Evolutionary conservation across 1,140 invertebrate genomes (phyloP).

Genomic region (Andrena cerasifolii): DNA sequence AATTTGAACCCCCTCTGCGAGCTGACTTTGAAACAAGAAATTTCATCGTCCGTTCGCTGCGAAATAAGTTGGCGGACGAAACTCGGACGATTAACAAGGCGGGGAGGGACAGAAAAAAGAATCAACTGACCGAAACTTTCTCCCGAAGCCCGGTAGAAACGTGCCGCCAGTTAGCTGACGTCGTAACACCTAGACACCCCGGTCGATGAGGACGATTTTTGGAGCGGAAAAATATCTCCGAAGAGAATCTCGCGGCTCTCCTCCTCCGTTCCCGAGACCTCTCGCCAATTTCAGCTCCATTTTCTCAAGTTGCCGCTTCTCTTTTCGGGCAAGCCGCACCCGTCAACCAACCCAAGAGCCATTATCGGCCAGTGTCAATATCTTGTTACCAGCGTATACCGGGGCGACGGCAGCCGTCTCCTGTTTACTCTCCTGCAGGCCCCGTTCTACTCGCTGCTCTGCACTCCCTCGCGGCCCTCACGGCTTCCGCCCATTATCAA

Average conservation of each 20-base stretch:
- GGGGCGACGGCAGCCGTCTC: constrained; percentile 70
- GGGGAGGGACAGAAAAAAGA: constrained; percentile 8
- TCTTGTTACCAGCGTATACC: constrained; percentile 74
- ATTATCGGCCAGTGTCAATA: constrained; percentile 77
- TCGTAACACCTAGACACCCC: constrained; percentile 46
- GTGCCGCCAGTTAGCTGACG: constrained; percentile 62
- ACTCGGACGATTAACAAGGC: constrained; percentile 17
- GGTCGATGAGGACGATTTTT: constrained; percentile 65
- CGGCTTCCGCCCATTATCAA: constrained; percentile 41
- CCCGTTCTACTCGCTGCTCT: constrained; percentile 40
- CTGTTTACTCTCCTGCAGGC: constrained; percentile 72
- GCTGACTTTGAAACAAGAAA: constrained; percentile 20
- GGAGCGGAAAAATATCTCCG: constrained; percentile 69
- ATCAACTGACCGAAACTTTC: constrained; percentile 34
- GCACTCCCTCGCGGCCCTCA: constrained; percentile 18
- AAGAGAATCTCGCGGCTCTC: constrained; percentile 49
- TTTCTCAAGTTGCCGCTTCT: constrained; percentile 71
- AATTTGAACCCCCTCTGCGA: constrained; percentile 4
- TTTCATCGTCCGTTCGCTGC: neutral
- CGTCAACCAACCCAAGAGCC: constrained; percentile 68
- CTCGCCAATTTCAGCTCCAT: constrained; percentile 74
- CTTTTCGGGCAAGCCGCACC: constrained; percentile 61
- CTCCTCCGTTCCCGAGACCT: constrained; percentile 61
- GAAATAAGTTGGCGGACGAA: constrained; percentile 28
- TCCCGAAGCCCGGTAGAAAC: constrained; percentile 22